Evolutionary conservation across 2,113 vertebrate species (phyloP), one percentile per base, ranked within the genome.

Genomic region (Toxotes chatareus): DNA sequence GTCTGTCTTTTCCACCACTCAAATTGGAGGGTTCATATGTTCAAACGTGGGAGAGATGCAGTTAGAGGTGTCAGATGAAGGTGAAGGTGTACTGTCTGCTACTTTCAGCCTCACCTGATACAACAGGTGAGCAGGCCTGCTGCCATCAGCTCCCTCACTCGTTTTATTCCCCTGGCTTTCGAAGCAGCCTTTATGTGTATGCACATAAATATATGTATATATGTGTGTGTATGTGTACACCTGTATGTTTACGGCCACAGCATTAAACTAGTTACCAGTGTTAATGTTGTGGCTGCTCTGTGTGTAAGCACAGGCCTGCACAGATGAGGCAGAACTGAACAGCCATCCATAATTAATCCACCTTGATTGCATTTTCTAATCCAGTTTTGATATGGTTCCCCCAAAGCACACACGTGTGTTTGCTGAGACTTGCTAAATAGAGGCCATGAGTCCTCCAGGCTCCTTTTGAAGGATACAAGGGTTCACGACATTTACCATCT

Each of bases 341-440:
- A 85, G 81, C 89, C 88, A 91, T 93, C 82, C 82, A 90, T 94
- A 92, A 94, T 93, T 93, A 93, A 95, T 95, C 91, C 91, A 83
- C 76, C 63, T 90, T 94, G 87, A 94, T 92, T 93, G 91, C 84
- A 84, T 93, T 93, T 91, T 75, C 81, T 90, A 92, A 94, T 93
- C 87, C 86, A 88, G 69, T 86, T 90, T 89, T 89, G 85, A 91
- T 85, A 90, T 79, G 56, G 42, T 65, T 74, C 73, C 76, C 61
- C 67, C 73, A 66, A 76, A 80, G 86, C 66, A 79, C 82, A 83
- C 76, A 77, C 73, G 49, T 63, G 79, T 84, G 80, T 85, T 87
- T 78, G 77, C 83, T 67, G 42, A 63, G 56, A 73, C 59, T 90
- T 68, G 57, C 63, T 70, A 73, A 80, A 55, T 59, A 79, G 55